Evolutionary conservation across 2,113 vertebrate species (phyloP).

Genomic region (Protobothrops flavoviridis): DNA sequence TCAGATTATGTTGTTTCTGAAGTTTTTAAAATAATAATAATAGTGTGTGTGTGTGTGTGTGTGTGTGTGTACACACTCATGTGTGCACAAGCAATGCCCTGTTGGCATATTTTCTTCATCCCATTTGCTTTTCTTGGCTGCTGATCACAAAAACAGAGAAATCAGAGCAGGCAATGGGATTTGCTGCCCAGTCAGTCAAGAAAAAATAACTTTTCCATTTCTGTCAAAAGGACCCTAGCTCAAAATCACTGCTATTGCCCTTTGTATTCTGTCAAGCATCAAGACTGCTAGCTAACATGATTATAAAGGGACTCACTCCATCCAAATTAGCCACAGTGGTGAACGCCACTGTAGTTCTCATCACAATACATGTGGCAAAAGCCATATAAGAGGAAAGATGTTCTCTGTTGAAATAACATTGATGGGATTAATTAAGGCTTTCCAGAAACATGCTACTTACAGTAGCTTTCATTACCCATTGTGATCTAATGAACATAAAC

Average conservation of each 20-base stretch:
- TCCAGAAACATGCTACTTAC: neutral
- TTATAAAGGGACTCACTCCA: neutral
- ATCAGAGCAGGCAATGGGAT: neutral
- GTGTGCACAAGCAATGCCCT: neutral
- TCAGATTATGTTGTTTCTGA: neutral
- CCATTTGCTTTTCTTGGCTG: neutral
- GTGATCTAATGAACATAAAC: neutral
- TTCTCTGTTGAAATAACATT: neutral
- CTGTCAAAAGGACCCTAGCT: neutral
- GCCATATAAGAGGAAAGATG: neutral
- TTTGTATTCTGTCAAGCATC: neutral
- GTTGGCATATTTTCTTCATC: neutral
- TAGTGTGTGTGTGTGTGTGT: too few relatives aligned
- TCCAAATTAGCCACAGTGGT: neutral
- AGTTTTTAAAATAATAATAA: neutral
- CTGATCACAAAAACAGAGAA: neutral
- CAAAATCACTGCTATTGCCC: neutral
- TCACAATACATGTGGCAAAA: conserved; percentile 9
- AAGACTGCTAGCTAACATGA: neutral
- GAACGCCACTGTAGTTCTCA: neutral
- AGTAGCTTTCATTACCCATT: conserved; percentile 1
- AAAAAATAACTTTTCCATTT: neutral
- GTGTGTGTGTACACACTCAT: neutral
- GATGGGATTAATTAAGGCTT: conserved; percentile 2
- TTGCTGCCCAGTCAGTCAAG: neutral